Evolutionary conservation across 2,888 invertebrate species (phyloP).

Genomic region (Rhimphoctona megacephalus): DNA sequence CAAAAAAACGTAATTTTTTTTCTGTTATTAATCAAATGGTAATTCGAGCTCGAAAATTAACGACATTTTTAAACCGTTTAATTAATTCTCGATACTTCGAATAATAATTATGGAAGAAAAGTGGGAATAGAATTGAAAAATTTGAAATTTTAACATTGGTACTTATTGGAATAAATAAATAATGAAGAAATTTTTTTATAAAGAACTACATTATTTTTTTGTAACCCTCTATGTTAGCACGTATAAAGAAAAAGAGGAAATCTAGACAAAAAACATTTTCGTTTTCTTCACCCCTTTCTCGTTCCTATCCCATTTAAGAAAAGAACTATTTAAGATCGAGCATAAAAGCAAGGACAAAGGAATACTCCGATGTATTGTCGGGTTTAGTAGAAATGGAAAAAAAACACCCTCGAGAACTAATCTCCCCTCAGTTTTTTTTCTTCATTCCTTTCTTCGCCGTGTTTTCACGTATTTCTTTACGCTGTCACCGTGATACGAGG

Average conservation of each 20-base stretch:
- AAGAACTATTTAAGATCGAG: slow-evolving; percentile 36
- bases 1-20: not conserved
- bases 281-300: slow-evolving; percentile 18
- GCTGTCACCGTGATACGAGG: slow-evolving; percentile 31
- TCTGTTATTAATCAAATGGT: too few species aligned
- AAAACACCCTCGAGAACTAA: slow-evolving; percentile 65
- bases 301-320: slow-evolving; percentile 51
- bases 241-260: not conserved
- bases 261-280: slow-evolving; percentile 29
- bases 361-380: slow-evolving; percentile 56
- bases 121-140: too few species aligned
- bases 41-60: not conserved
- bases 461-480: slow-evolving; percentile 48
- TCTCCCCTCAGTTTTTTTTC: slow-evolving; percentile 25
- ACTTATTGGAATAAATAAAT: too few species aligned
- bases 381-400: slow-evolving; percentile 45
- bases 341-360: slow-evolving; percentile 60
- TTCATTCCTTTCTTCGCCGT: slow-evolving; percentile 13
- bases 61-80: not conserved
- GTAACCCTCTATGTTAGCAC: slow-evolving; percentile 4
- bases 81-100: too few species aligned
- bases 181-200: too few species aligned
- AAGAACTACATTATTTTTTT: not conserved
- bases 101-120: too few species aligned
- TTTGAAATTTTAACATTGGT: too few species aligned